Evolutionary conservation across 2,888 invertebrate genomes (phyloP).

Genomic region (Hydraecia micacea): DNA sequence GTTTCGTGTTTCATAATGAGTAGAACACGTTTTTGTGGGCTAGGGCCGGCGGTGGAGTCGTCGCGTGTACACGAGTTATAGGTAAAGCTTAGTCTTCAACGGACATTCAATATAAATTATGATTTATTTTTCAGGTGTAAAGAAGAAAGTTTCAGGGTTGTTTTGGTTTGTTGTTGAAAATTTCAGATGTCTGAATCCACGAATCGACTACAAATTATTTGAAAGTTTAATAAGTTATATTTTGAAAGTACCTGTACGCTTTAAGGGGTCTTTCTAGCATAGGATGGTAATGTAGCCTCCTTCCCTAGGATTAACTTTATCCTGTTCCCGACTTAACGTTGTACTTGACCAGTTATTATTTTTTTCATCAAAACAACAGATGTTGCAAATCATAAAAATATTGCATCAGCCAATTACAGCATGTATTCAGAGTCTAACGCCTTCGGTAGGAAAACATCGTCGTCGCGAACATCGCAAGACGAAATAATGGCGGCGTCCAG

Average conservation of each 20-base stretch:
- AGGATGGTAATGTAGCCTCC: no score
- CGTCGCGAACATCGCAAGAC: constrained; percentile 67
- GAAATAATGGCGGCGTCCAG: constrained; percentile 80
- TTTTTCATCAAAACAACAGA: neutral
- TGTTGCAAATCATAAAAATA: constrained; percentile 50
- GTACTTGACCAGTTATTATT: constrained; percentile 7
- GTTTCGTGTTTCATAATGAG: constrained; percentile 89
- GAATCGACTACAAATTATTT: neutral
- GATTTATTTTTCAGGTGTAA: neutral
- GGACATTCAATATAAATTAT: neutral
- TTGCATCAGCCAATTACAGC: constrained; percentile 54
- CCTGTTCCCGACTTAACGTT: constrained; percentile 1
- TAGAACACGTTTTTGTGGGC: constrained; percentile 85
- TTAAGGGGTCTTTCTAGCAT: neutral
- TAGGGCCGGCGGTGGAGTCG: constrained; percentile 80
- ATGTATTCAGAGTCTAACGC: constrained; percentile 50
- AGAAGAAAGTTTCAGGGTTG: neutral
- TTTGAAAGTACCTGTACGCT: neutral
- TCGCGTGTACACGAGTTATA: constrained; percentile 56
- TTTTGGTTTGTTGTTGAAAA: neutral
- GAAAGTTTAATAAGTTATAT: neutral
- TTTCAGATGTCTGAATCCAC: neutral
- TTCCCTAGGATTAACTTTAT: neutral
- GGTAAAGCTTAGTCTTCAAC: constrained; percentile 35
- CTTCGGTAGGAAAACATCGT: constrained; percentile 55